Evolutionary conservation across 2,888 invertebrate species (phyloP), one percentile per base, ranked within the genome.

Genomic region (Ichneumoninae sp.): DNA sequence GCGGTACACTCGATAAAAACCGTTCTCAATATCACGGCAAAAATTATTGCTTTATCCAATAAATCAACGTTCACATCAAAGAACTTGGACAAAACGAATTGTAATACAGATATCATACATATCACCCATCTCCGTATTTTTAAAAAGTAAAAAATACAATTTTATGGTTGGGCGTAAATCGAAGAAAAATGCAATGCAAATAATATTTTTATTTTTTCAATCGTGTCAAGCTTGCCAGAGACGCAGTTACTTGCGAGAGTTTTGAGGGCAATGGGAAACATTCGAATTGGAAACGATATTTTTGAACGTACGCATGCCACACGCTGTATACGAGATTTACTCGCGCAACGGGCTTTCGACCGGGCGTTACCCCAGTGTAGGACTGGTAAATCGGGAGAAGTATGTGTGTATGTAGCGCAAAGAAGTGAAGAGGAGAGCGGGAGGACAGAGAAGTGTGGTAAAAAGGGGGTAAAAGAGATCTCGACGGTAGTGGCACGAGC

Each of bases 391-490:
- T 71, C 72, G 72, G 44, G 72, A 72, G 57, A 82, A 79, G 75
- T 66, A 8, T 30, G 10, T 79, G 60, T 79, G 70, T 79, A 52
- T 78, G 62, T 54, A 70, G 40, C 78, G 62, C 78, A 62, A 52
- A 80, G 71, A 80, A 83, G 83, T 72, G 76, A 40, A 75, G 10
- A 13, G 44, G 44, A 79, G 71, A 82, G 77, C 68, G 72, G 81
- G 75, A 70, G 68, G 57, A 52, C 52, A 70, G 70, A 54, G 71
- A 40, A 30, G 22, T 71, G 66, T 36, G 6, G 19, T 47, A 50
- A 78, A 33, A 65, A 65, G 69, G 72, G 70, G 60, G 65, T 8
- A 65, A 44, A 8, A 6, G 26, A 69, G 60, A 60, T 60, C 30
- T 60, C 60, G 30, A 33, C n/a, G 62, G 33, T 30, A 16, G 30